Conservation (phyloP, 2,113 vertebrate genomes). For the Gasterosteus nipponicus region DNA sequence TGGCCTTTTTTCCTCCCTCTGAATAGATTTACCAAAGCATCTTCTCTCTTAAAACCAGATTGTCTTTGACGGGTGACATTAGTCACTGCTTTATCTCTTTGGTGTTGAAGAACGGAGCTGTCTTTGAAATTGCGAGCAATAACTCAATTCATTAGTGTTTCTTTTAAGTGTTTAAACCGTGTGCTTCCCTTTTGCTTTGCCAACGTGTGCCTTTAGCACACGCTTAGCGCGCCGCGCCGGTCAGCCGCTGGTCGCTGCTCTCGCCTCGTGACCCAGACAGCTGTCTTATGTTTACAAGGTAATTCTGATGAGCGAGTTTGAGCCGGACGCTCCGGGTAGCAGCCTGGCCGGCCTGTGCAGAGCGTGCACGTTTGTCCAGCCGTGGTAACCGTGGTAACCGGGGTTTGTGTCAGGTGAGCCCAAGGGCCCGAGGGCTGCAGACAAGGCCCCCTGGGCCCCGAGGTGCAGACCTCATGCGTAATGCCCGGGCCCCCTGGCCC, state of each 20-base stretch:
- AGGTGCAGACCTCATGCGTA: no score
- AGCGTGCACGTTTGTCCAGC: not conserved
- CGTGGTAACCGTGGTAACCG: not conserved
- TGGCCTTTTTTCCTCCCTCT: not conserved
- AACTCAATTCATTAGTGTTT: not conserved
- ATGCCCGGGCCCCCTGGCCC: not conserved
- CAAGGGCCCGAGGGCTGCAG: not conserved
- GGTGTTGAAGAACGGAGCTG: not conserved
- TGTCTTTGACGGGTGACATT: conserved; percentile 1
- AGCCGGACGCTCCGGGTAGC: not conserved
- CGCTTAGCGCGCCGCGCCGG: no score
- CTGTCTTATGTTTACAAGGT: not conserved
- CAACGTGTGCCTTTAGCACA: no score
- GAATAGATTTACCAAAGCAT: conserved; percentile 3
- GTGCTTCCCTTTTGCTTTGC: no score
- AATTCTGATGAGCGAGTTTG: not conserved
- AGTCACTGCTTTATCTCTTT: not conserved
- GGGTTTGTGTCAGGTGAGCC: not conserved
- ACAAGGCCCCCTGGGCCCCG: not conserved
- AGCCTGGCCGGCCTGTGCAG: no score
- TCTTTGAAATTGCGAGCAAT: not conserved
- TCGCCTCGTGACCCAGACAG: no score
- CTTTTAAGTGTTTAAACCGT: no score
- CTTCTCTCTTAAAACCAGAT: not conserved
- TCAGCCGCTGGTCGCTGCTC: no score